A percentile compares a stretch with the other conserved stretches of the same genome.
phyloP scores from a whole-genome alignment of 2,113 vertebrate species.

The Muntiacus reevesi region DNA sequence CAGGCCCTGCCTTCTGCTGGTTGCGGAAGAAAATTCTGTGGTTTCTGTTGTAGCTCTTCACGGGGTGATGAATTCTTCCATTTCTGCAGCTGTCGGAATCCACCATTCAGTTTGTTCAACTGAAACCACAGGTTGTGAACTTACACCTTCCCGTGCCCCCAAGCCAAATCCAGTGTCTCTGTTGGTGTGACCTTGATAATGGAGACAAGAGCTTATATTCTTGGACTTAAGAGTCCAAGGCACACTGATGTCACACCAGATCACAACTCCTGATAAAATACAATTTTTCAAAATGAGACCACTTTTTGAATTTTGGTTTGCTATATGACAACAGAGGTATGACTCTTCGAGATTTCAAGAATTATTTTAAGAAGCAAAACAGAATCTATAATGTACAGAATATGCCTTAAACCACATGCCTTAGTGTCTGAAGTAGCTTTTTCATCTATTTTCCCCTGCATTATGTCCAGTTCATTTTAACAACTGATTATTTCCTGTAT shows the following conservation, averaged over 20 bases:
- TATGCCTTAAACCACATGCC: background rate
- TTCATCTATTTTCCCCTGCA: background rate
- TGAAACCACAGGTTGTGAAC: background rate
- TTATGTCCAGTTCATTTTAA: background rate
- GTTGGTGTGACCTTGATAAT: background rate
- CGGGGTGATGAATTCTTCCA: background rate
- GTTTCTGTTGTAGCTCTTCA: background rate
- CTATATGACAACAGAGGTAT: background rate
- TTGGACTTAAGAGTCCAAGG: background rate
- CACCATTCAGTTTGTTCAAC: background rate
- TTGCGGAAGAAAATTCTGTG: background rate
- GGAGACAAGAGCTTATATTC: background rate
- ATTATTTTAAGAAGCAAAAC: background rate
- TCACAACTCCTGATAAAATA: constrained; percentile 45
- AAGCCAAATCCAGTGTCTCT: background rate
- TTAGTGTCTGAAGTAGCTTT: background rate
- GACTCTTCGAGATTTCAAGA: background rate
- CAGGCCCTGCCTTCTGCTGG: background rate
- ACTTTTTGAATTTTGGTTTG: background rate
- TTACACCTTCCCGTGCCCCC: background rate
- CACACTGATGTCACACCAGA: constrained; percentile 4
- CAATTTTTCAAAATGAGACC: background rate
- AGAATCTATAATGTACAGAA: background rate
- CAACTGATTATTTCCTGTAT: background rate
- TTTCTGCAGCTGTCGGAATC: background rate